Evolutionary conservation across 2,797 vertebrate species (phyloP).

Genomic region (Danio kyathit): DNA sequence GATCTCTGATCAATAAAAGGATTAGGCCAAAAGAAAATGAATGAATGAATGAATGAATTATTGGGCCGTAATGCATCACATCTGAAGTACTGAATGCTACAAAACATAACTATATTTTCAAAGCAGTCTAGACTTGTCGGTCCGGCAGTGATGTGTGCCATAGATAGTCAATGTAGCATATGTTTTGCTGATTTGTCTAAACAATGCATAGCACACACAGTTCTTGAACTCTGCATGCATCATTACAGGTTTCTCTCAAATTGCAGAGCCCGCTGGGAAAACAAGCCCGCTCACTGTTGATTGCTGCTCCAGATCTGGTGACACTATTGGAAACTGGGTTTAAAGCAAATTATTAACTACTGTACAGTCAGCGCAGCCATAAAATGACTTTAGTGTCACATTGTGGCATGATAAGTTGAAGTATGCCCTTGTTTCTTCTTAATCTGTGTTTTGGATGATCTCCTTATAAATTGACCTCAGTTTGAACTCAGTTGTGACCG

Average conservation of each 20-base stretch:
- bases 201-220: background rate
- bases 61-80: background rate
- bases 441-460: background rate
- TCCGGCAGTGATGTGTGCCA: background rate
- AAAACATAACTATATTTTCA: background rate
- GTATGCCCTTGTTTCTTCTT: background rate
- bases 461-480: background rate
- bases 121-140: background rate
- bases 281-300: conserved; percentile 10
- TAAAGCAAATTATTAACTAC: conserved; percentile 50
- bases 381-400: conserved; percentile 11
- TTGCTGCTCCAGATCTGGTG: conserved; percentile 20
- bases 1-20: no score
- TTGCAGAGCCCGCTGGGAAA: conserved; percentile 1
- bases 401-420: background rate
- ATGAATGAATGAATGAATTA: background rate
- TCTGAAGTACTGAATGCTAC: background rate
- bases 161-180: background rate
- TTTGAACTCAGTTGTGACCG: background rate
- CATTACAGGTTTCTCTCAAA: conserved; percentile 6
- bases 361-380: conserved; percentile 6
- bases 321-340: conserved; percentile 34
- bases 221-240: background rate
- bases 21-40: no score
- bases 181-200: conserved; percentile 3